Conservation (phyloP, 2,113 vertebrate genomes). For the Trogon melanurus region DNA sequence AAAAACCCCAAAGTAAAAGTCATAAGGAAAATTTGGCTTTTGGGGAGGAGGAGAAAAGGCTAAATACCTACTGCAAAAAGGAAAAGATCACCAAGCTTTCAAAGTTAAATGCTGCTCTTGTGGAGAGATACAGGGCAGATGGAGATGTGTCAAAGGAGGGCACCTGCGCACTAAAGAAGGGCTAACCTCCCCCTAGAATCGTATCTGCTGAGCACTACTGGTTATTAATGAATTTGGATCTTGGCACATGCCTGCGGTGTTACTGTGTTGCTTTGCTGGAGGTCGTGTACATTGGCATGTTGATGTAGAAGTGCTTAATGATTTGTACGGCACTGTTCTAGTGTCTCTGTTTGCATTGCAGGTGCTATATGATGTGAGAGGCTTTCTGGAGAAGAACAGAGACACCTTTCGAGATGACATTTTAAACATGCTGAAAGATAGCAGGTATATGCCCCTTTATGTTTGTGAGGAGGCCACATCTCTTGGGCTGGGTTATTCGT, state of each 20-base stretch:
- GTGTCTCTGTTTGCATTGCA: conserved; percentile 42
- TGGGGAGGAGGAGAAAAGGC: neutral
- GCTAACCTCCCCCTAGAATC: neutral
- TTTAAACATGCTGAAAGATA: conserved; percentile 90
- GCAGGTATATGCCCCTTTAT: conserved; percentile 78
- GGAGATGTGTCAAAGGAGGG: neutral
- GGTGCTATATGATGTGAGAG: conserved; percentile 89
- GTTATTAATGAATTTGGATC: neutral
- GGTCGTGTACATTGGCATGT: neutral
- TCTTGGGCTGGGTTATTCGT: neutral
- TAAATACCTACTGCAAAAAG: neutral
- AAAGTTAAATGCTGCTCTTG: neutral
- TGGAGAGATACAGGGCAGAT: neutral
- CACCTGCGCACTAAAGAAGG: neutral
- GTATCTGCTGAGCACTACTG: neutral
- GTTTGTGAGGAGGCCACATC: neutral
- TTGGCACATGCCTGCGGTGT: neutral
- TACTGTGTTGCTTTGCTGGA: neutral
- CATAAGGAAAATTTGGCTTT: neutral
- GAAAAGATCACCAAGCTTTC: neutral
- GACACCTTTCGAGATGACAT: conserved; percentile 94
- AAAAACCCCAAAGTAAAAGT: neutral
- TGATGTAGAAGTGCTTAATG: neutral
- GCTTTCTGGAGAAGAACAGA: conserved; percentile 92
- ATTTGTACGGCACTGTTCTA: neutral